Base-by-base conservation (phyloP, 2,888 invertebrate species). In the Helobdella robusta region DNA sequence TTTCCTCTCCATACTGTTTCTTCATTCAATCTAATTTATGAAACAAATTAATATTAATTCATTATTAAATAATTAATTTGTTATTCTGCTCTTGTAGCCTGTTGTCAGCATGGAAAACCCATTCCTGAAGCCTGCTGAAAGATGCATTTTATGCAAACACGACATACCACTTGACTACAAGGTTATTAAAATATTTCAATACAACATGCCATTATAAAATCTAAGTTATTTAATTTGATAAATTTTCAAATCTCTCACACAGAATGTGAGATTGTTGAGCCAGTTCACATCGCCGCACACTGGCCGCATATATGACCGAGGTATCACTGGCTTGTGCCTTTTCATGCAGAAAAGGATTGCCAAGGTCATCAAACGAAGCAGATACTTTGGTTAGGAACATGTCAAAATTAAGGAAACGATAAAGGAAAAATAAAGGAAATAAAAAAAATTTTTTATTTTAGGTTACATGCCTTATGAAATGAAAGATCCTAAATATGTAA, bases 251-350 rank as follows among this genome's bases (percentile, higher is more conserved):
- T n/a, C n/a, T n/a, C n/a, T n/a, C n/a, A n/a, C n/a, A 64, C 72
- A 83, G 80, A 98, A 98, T 80, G 85, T 87, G 0, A 85, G 89
- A 72, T 80, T 98, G 2, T 80, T 98, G 4, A 91, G 92, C 0
- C 95, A 97, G 78, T 98, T 98, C 79, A 89, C 95, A 75, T 97
- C 95, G 36, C 87, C 91, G 0, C 91, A 89, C 76, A 95, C 97
- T 0, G 97, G 97, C 0, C 84, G 87, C 70, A 85, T 94, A 68
- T 97, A 94, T 77, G 91, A 89, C 0, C 84, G 87, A 64, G 89
- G 95, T 74, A 89, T 97, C 50, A 98, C 97, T 3, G 92, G 97
- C 0, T 83, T 98, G 52, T 98, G 97, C 76, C 84, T 85, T 75
- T 77, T 81, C 6, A 90, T 91, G 77, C 93, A 95, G 73, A 82